Percentiles rank a stretch among this genome's conserved stretches.
These are phyloP conservation scores for Apis mellifera DNA, from an alignment of 1,140 invertebrate species.

Conservation along the genomic window DNA sequence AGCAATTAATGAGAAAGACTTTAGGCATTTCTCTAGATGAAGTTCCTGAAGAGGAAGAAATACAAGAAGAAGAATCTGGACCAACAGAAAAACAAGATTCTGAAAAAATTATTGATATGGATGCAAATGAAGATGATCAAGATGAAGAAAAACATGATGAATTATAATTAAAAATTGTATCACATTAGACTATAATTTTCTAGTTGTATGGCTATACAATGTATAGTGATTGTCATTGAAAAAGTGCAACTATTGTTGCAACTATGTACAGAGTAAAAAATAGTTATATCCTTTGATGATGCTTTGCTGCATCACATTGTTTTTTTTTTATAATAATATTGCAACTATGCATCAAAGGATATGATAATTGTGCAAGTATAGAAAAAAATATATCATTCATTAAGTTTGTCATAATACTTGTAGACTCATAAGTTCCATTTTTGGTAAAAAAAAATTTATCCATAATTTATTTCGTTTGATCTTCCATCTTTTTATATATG, in stretches of 20 bases:
- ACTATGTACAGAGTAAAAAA: slow-evolving; percentile 16
- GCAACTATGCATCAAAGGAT: slow-evolving; percentile 1
- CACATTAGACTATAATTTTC: slow-evolving; percentile 36
- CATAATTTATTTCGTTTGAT: slow-evolving; percentile 67
- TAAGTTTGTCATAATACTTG: slow-evolving; percentile 18
- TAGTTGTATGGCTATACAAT: slow-evolving; percentile 58
- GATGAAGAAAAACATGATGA: slow-evolving; percentile 75
- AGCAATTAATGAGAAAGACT: slow-evolving; percentile 91
- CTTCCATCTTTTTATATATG: slow-evolving; percentile 68
- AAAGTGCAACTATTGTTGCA: slow-evolving; percentile 10
- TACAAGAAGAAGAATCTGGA: slow-evolving; percentile 79
- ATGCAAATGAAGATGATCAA: slow-evolving; percentile 79
- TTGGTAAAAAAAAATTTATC: slow-evolving; percentile 31
- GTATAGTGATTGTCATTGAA: slow-evolving; percentile 52
- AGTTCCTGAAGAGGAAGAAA: slow-evolving; percentile 83
- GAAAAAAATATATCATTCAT: slow-evolving; percentile 1
- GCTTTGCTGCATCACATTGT: slow-evolving; percentile 6
- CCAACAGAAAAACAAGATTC: slow-evolving; percentile 74
- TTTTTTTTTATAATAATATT: slow-evolving; percentile 22
- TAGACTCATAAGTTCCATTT: slow-evolving; percentile 13
- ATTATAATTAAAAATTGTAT: slow-evolving; percentile 61
- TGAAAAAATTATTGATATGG: slow-evolving; percentile 80
- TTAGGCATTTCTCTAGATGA: slow-evolving; percentile 92
- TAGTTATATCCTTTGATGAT: slow-evolving; percentile 15
- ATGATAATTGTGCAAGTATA: neutral